phyloP scores from a whole-genome alignment of 2,113 vertebrate genomes.

The Bos javanicus region DNA sequence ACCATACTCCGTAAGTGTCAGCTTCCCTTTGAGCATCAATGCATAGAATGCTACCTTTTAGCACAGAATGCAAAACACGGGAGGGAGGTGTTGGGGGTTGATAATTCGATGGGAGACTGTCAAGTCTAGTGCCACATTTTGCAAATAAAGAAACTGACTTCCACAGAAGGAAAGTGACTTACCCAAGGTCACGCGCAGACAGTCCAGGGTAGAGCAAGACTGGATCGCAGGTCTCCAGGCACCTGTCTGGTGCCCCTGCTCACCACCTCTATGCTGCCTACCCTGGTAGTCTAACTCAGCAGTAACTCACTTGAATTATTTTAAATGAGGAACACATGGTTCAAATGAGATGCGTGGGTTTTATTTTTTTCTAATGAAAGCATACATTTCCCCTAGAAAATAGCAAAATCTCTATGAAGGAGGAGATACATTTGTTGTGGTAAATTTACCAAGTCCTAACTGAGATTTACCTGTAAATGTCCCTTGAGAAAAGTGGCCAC shows the following conservation, averaged over 20 bases:
- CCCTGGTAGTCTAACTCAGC: not conserved
- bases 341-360: not conserved
- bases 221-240: not conserved
- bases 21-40: not conserved
- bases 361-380: not conserved
- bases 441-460: conserved; percentile 10
- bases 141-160: not conserved
- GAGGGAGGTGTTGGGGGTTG: not conserved
- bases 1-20: not conserved
- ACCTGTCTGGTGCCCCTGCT: not conserved
- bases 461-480: conserved; percentile 45
- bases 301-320: not conserved
- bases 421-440: not conserved
- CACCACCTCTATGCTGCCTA: not conserved
- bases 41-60: not conserved
- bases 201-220: not conserved
- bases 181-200: not conserved
- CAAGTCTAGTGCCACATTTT: not conserved
- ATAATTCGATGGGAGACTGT: not conserved
- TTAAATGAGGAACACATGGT: not conserved
- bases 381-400: not conserved
- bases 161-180: not conserved
- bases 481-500: conserved; percentile 30
- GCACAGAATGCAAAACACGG: not conserved
- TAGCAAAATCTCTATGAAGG: conserved; percentile 3